Evolutionary conservation across 1,140 invertebrate species (phyloP).

Genomic region (Drosophila nikananu): DNA sequence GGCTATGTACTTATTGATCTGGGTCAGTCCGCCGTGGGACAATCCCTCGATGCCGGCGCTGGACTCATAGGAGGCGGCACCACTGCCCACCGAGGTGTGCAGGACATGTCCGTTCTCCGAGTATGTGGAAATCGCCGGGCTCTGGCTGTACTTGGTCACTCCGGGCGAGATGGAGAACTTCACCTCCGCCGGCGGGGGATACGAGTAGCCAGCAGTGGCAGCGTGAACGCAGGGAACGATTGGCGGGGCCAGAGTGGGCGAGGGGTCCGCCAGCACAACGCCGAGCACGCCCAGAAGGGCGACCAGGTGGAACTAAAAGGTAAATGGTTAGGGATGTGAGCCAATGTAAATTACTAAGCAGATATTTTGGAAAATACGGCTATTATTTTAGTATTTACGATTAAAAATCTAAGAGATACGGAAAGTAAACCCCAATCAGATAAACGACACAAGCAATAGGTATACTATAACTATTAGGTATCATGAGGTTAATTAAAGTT

Average conservation of each 20-base stretch:
- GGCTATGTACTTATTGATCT: slow-evolving; percentile 68
- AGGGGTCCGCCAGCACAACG: slow-evolving; percentile 57
- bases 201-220: slow-evolving; percentile 60
- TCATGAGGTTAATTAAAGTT: no score
- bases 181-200: slow-evolving; percentile 67
- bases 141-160: slow-evolving; percentile 66
- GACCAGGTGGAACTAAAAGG: slow-evolving; percentile 43
- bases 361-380: not conserved
- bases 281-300: slow-evolving; percentile 60
- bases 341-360: not conserved
- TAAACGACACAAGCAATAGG: no score
- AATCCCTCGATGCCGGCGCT: slow-evolving; percentile 53
- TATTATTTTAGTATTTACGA: no score
- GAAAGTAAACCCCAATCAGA: no score
- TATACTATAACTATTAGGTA: no score
- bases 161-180: slow-evolving; percentile 78
- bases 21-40: slow-evolving; percentile 59
- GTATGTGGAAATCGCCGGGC: slow-evolving; percentile 70
- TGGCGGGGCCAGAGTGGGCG: slow-evolving; percentile 55
- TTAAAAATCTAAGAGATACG: no score
- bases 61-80: slow-evolving; percentile 62
- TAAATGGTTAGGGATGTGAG: not conserved
- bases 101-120: slow-evolving; percentile 68
- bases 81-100: slow-evolving; percentile 67
- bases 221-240: slow-evolving; percentile 73